These are phyloP conservation scores for Trachelus troglodyta DNA, from an alignment of 2,888 invertebrate species.

Conservation along the genomic window DNA sequence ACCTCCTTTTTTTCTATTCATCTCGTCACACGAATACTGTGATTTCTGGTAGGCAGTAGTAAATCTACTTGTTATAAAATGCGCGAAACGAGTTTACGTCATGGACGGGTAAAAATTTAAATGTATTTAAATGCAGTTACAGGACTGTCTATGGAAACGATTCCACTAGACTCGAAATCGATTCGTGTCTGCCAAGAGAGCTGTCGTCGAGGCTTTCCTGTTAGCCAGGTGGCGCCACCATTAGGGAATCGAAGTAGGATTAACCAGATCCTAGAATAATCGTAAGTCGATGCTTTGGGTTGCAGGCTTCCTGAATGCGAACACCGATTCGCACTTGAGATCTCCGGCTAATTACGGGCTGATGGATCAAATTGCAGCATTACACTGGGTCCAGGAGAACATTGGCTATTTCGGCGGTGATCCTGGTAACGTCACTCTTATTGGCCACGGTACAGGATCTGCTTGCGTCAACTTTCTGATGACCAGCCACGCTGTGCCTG, in stretches of 20 bases:
- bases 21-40: background rate
- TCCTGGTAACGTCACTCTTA: conserved; percentile 89
- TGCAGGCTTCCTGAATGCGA: conserved; percentile 89
- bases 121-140: background rate
- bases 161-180: background rate
- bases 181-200: background rate
- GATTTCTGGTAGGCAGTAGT: background rate
- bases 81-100: background rate
- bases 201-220: background rate
- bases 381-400: conserved; percentile 97
- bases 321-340: conserved; percentile 85
- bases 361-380: conserved; percentile 95
- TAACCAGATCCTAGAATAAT: background rate
- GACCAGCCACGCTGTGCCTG: conserved; percentile 92
- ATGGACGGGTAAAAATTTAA: background rate
- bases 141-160: background rate
- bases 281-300: conserved; percentile 29
- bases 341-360: conserved; percentile 97
- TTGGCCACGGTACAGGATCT: conserved; percentile 96
- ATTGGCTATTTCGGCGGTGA: conserved; percentile 96
- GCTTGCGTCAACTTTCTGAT: conserved; percentile 95
- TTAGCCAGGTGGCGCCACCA: background rate
- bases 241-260: background rate
- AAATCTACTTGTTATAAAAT: background rate
- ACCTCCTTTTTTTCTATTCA: background rate